Evolutionary conservation across 2,797 vertebrate species (phyloP).

Genomic region (Gorsachius magnificus): DNA sequence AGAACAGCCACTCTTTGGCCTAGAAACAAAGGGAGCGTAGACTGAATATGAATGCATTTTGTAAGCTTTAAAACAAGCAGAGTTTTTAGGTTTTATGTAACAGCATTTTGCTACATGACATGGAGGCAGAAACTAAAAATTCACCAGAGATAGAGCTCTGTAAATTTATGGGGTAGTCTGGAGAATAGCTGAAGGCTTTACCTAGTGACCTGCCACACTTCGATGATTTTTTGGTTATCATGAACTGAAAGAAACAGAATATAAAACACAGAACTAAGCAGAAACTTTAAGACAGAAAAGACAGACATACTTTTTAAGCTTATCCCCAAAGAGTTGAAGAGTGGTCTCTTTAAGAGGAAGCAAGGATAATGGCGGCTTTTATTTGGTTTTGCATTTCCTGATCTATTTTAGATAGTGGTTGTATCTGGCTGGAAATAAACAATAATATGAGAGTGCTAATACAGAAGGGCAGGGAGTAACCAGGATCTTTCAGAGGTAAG

Average conservation of each 20-base stretch:
- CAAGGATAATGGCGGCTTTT: not conserved
- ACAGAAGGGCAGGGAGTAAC: not conserved
- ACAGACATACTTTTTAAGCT: not conserved
- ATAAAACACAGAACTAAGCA: not conserved
- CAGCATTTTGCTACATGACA: not conserved
- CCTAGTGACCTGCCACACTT: not conserved
- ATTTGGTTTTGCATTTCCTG: not conserved
- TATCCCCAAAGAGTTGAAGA: not conserved
- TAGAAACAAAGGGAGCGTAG: not conserved
- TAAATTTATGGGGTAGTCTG: not conserved
- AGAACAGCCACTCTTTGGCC: not conserved
- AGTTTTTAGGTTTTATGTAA: not conserved
- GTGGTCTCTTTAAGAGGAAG: not conserved
- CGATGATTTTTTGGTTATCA: not conserved
- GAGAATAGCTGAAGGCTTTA: not conserved
- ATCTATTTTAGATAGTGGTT: not conserved
- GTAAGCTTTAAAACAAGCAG: not conserved
- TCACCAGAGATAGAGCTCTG: not conserved
- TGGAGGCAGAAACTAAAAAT: not conserved
- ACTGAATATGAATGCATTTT: not conserved
- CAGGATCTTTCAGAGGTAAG: not conserved
- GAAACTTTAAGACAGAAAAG: not conserved
- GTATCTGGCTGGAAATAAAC: not conserved
- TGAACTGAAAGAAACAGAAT: not conserved
- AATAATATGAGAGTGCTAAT: not conserved